These are phyloP conservation scores for Rhinoderma darwinii DNA, from an alignment of 2,113 vertebrate genomes.

Conservation along the genomic window DNA sequence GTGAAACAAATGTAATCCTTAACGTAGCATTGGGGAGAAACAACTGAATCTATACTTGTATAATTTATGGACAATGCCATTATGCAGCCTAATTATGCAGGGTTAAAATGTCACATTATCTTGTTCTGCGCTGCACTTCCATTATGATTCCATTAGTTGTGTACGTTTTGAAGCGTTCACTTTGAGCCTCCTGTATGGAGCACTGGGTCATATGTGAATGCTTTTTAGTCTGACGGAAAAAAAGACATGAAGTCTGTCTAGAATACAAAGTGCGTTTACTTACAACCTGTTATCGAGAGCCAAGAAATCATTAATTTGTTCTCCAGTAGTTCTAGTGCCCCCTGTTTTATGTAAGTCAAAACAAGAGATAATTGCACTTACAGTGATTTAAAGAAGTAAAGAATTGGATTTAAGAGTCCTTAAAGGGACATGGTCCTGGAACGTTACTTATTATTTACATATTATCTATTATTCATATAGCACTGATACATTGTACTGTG, in stretches of 20 bases:
- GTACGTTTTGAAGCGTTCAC: conserved; percentile 39
- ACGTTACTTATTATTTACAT: neutral
- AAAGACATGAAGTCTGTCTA: neutral
- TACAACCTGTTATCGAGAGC: conserved; percentile 38
- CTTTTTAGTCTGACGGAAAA: conserved; percentile 41
- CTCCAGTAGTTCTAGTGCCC: conserved; percentile 1
- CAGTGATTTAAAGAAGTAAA: conserved; percentile 2
- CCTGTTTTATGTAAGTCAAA: conserved; percentile 18
- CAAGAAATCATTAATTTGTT: conserved; percentile 40
- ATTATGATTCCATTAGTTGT: conserved; percentile 50
- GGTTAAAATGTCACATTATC: conserved; percentile 41
- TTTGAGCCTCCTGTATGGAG: conserved; percentile 13
- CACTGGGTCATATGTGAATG: conserved; percentile 40
- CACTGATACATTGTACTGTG: neutral
- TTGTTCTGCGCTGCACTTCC: neutral
- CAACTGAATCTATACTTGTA: neutral
- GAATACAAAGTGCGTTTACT: conserved; percentile 26
- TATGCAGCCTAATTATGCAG: conserved; percentile 23
- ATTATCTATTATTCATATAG: neutral
- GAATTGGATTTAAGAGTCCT: neutral
- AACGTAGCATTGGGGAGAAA: neutral
- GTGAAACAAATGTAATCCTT: neutral
- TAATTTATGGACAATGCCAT: conserved; percentile 29
- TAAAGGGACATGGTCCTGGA: neutral
- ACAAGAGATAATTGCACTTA: conserved; percentile 45